Evolutionary conservation across 2,888 invertebrate genomes (phyloP).

Genomic region (Plemyria rubiginata): DNA sequence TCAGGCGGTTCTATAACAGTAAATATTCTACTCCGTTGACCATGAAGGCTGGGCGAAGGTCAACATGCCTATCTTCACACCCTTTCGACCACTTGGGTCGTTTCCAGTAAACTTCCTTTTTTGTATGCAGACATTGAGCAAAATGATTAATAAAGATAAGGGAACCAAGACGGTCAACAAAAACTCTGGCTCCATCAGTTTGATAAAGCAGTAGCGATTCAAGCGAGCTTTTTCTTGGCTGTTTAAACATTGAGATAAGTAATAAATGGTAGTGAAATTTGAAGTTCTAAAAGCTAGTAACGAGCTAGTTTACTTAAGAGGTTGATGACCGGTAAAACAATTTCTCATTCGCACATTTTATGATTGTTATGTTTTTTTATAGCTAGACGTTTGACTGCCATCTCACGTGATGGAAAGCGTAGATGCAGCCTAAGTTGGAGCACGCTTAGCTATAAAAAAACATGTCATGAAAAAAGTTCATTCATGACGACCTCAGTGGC

Average conservation of each 20-base stretch:
- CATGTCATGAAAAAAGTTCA: too few species aligned
- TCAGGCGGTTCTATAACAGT: constrained; percentile 41
- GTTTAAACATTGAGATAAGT: constrained; percentile 20
- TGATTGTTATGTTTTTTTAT: too few species aligned
- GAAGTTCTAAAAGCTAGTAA: constrained; percentile 4
- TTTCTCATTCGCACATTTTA: too few species aligned
- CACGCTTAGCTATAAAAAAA: too few species aligned
- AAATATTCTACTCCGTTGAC: constrained; percentile 35
- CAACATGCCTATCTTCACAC: constrained; percentile 40
- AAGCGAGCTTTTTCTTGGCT: constrained; percentile 15
- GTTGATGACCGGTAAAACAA: neutral
- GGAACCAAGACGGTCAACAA: constrained; percentile 43
- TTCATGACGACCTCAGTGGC: too few species aligned
- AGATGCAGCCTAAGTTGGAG: too few species aligned
- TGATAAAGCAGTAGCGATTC: constrained; percentile 43
- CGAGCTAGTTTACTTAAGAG: neutral
- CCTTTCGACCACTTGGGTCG: constrained; percentile 37
- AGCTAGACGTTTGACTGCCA: too few species aligned
- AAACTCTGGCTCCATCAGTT: constrained; percentile 45
- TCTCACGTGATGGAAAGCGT: too few species aligned
- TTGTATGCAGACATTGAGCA: constrained; percentile 54
- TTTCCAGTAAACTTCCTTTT: constrained; percentile 47
- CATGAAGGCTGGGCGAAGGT: constrained; percentile 37
- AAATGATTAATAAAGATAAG: constrained; percentile 64
- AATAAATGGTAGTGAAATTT: constrained; percentile 14